These are phyloP conservation scores for Xenus cinereus DNA, from an alignment of 2,113 vertebrate species.

Conservation along the genomic window DNA sequence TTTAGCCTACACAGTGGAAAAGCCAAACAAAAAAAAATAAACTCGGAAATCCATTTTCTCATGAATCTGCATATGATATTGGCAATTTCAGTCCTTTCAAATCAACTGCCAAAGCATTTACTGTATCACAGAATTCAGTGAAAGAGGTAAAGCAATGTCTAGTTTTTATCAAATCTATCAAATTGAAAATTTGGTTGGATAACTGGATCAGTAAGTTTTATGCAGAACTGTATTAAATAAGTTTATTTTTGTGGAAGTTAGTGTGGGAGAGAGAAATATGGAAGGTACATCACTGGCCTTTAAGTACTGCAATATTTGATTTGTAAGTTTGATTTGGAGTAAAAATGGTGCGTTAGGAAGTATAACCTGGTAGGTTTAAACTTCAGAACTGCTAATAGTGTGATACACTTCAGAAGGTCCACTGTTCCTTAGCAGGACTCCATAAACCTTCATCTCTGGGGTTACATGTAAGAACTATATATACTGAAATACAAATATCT, in stretches of 20 bases:
- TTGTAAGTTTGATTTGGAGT: neutral
- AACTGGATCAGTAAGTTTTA: neutral
- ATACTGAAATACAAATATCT: no score
- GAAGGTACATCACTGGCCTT: neutral
- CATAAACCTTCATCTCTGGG: no score
- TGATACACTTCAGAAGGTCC: no score
- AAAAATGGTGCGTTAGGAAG: neutral
- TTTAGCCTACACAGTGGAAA: constrained; percentile 68
- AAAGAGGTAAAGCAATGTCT: constrained; percentile 68
- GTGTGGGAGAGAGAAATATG: neutral
- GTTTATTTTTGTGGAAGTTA: neutral
- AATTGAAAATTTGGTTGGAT: neutral
- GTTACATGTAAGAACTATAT: no score
- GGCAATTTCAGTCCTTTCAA: constrained; percentile 74
- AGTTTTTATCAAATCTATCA: neutral
- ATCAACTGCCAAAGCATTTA: constrained; percentile 64
- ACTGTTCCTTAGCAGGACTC: no score
- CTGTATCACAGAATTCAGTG: constrained; percentile 61
- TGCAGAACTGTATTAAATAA: neutral
- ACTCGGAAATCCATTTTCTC: constrained; percentile 63
- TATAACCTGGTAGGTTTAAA: neutral
- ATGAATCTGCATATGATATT: constrained; percentile 67
- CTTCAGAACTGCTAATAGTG: no score
- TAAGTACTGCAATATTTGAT: neutral
- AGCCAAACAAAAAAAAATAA: constrained; percentile 75